Base-by-base conservation (phyloP, 2,888 invertebrate species). In the Drosophila kambysellisi region DNA sequence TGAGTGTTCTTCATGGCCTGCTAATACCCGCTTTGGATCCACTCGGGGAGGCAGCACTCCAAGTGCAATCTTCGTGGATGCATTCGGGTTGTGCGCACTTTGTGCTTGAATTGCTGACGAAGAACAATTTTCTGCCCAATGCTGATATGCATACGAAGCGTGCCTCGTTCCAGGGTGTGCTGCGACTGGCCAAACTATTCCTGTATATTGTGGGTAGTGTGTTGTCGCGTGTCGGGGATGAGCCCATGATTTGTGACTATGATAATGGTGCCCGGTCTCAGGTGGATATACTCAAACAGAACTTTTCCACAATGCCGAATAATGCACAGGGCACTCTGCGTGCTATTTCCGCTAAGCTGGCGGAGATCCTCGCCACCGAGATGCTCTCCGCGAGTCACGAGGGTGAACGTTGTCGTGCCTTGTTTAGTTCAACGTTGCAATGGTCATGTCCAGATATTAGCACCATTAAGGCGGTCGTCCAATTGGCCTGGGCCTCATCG, bases 21-120 rank as follows among this genome's bases (percentile, higher is more conserved):
- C 94, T 99, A 76, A 97, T 99, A 96, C 99, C 99, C 17, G 97
- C 98, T 9, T 94, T 96, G 11, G 97, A 97, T 87, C 96, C 97
- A 3, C 94, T 96, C 82, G 95, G 97, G 3, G 97, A 97, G 51
- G 95, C 94, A 6, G 94, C 94, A 76, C 93, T 94, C 57, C 94
- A 93, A 81, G 94, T 94, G 79, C 95, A 96, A 92, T 91, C 95
- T 48, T 94, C 95, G 6, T 95, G 95, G 93, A 94, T 95, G 65
- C 95, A 95, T 84, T 95, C 95, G 72, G 91, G 95, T 91, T 83
- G 95, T 93, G 93, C 93, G 2, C 95, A 95, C 74, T 94, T 95
- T 58, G 95, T 97, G 73, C 93, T 97, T 35, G 96, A 97, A 88
- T 95, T 97, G 95, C 92, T 97, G 61, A 97, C 96, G n/a, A 96